Evolutionary conservation across 2,113 vertebrate species (phyloP).

Genomic region (Callopanchax toddi): DNA sequence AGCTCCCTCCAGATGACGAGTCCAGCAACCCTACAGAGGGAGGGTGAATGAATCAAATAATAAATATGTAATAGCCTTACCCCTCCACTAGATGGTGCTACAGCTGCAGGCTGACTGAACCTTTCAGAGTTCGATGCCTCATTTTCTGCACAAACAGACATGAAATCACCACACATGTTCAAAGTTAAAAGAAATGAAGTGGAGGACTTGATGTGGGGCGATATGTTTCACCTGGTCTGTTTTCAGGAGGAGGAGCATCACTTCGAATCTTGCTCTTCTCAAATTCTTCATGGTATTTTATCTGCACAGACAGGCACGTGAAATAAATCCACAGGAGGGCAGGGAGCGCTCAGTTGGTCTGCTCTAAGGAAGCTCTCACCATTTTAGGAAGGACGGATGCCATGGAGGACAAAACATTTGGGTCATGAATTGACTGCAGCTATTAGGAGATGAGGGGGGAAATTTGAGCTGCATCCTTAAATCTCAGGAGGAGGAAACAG

Average conservation of each 20-base stretch:
- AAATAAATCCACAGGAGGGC: conserved; percentile 35
- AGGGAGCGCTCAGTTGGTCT: neutral
- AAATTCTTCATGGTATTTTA: conserved; percentile 97
- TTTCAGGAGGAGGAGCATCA: conserved; percentile 76
- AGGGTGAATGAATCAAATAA: too few species aligned
- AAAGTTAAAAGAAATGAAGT: too few species aligned
- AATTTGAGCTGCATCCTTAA: conserved; percentile 19
- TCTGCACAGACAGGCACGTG: conserved; percentile 71
- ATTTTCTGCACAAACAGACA: conserved; percentile 29
- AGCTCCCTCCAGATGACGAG: too few species aligned
- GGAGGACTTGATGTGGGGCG: too few species aligned
- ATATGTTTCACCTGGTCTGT: conserved; percentile 73
- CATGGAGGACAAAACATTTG: neutral
- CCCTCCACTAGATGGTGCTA: conserved; percentile 69
- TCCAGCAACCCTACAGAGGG: too few species aligned
- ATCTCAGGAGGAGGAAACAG: conserved; percentile 28
- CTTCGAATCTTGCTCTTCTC: conserved; percentile 89
- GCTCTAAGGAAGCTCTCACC: neutral
- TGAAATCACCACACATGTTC: neutral
- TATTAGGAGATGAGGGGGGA: neutral
- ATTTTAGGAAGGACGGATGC: conserved; percentile 45
- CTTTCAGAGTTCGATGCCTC: conserved; percentile 43
- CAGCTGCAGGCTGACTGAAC: conserved; percentile 57
- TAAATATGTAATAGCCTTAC: conserved; percentile 46
- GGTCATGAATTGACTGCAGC: neutral